phyloP scores from a whole-genome alignment of 2,888 invertebrate genomes.

The Nasonovia ribisnigri region DNA sequence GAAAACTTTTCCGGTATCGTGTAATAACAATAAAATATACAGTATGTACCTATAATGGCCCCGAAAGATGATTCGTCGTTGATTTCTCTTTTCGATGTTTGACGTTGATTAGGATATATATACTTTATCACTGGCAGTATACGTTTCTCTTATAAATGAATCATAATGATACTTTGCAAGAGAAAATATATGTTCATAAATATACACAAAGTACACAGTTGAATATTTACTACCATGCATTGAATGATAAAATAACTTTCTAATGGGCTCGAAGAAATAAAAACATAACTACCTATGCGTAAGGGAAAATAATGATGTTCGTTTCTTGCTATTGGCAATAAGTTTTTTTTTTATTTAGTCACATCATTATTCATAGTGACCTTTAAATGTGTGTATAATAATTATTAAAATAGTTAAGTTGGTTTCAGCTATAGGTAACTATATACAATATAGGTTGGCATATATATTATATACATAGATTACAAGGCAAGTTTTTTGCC shows the following conservation, averaged over 20 bases:
- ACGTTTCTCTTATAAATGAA: constrained; percentile 49
- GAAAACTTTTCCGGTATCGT: constrained; percentile 20
- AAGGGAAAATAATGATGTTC: background rate
- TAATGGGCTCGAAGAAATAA: constrained; percentile 26
- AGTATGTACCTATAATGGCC: background rate
- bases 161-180: constrained; percentile 40
- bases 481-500: background rate
- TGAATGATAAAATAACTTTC: constrained; percentile 53
- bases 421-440: background rate
- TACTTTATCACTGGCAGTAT: background rate
- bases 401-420: background rate
- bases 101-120: constrained; percentile 44
- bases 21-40: constrained; percentile 18
- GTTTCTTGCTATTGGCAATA: background rate
- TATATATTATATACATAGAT: background rate
- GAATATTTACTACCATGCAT: constrained; percentile 23
- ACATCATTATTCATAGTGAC: background rate
- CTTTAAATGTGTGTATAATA: background rate
- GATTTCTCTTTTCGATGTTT: constrained; percentile 50
- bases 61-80: constrained; percentile 24
- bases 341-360: background rate
- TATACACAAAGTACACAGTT: constrained; percentile 5
- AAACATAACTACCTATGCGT: background rate
- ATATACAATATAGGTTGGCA: background rate
- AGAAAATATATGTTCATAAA: constrained; percentile 26